Conservation (phyloP, 2,888 invertebrate genomes). For the Drosophila atripex region DNA sequence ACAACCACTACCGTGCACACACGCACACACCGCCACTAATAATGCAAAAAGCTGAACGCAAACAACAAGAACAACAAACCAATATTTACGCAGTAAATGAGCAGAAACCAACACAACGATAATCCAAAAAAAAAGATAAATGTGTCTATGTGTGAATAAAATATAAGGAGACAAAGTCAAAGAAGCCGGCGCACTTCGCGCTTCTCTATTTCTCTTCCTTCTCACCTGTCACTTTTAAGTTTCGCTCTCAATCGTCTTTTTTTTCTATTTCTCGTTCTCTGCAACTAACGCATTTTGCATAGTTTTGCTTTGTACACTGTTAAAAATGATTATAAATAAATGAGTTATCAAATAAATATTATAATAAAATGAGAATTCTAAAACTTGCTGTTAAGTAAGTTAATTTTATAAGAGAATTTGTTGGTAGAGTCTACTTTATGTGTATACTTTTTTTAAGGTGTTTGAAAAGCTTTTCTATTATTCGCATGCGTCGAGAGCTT, state of each 20-base stretch:
- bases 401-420: too few relatives aligned
- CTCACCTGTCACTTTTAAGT: constrained; percentile 19
- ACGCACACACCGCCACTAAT: constrained; percentile 35
- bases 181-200: constrained; percentile 66
- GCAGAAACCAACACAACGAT: constrained; percentile 19
- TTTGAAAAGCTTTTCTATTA: constrained; percentile 32
- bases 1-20: constrained; percentile 52
- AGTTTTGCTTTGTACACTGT: constrained; percentile 6
- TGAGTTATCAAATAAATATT: too few relatives aligned
- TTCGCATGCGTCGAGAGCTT: constrained; percentile 24
- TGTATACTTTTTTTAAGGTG: constrained; percentile 1
- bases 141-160: not conserved
- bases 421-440: too few relatives aligned
- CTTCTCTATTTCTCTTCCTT: constrained; percentile 19
- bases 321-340: too few relatives aligned
- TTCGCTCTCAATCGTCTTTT: not conserved
- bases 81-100: constrained; percentile 68
- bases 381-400: too few relatives aligned
- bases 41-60: constrained; percentile 49
- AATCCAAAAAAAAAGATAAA: constrained; percentile 1
- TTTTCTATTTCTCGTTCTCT: constrained; percentile 1
- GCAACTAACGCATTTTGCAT: constrained; percentile 56
- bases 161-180: constrained; percentile 47
- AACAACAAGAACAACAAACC: constrained; percentile 33
- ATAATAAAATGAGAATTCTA: too few relatives aligned